A percentile compares a stretch with the other conserved stretches of the same genome.
Conservation (phyloP, 2,113 vertebrate species). For the Candoia aspera region DNA sequence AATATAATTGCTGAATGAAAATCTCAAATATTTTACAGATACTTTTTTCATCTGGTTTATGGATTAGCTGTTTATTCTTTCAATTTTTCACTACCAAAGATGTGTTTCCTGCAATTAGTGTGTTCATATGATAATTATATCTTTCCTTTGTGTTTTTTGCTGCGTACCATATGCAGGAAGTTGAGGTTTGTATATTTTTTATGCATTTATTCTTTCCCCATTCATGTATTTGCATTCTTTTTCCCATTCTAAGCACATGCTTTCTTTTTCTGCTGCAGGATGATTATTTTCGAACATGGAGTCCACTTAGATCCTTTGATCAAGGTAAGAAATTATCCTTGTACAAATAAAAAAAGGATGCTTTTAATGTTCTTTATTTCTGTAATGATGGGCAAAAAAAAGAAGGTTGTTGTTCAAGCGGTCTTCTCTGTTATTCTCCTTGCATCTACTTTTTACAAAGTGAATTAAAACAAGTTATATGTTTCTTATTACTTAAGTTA, state of each 20-base stretch:
- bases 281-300: constrained; percentile 91
- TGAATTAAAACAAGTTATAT: neutral
- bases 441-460: neutral
- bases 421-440: accelerated
- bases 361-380: neutral
- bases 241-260: constrained; percentile 53
- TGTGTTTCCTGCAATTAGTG: constrained; percentile 39
- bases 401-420: neutral
- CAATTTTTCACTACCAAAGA: constrained; percentile 35
- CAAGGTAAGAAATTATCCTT: constrained; percentile 80
- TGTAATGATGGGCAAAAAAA: neutral
- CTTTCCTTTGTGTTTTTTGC: constrained; percentile 64
- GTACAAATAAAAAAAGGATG: neutral
- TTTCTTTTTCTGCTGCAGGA: constrained; percentile 73
- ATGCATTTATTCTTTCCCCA: constrained; percentile 58
- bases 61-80: constrained; percentile 28
- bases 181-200: constrained; percentile 83
- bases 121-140: constrained; percentile 69
- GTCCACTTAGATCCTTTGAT: constrained; percentile 88
- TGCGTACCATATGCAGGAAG: constrained; percentile 82
- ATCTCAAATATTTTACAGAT: neutral
- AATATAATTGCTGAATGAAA: neutral
- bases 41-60: constrained; percentile 16
- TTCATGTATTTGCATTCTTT: constrained; percentile 28
- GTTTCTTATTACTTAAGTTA: neutral